These are phyloP conservation scores for Molossus molossus DNA, from an alignment of 2,797 vertebrate species.

Conservation along the genomic window DNA sequence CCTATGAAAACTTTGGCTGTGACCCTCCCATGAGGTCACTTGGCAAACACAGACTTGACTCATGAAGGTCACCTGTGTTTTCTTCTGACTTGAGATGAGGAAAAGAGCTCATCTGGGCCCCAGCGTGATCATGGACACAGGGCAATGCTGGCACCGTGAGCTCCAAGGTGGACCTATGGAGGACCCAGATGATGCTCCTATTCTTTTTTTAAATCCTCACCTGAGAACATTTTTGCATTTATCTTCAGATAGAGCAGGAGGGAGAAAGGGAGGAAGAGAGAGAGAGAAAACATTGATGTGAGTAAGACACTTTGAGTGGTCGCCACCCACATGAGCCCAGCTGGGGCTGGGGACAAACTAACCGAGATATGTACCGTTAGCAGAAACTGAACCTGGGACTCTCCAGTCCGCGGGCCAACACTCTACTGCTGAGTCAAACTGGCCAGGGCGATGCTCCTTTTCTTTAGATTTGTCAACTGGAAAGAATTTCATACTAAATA, in stretches of 20 bases:
- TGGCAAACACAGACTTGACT: background rate
- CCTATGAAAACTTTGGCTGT: background rate
- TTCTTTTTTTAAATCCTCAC: background rate
- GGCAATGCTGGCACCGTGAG: background rate
- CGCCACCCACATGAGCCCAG: too few species aligned
- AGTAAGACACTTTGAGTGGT: too few species aligned
- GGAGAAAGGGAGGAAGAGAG: too few species aligned
- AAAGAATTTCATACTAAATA: conserved; percentile 47
- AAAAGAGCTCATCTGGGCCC: background rate
- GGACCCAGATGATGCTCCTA: background rate
- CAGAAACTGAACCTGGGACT: too few species aligned
- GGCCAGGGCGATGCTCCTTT: background rate
- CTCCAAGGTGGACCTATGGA: background rate
- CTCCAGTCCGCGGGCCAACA: too few species aligned
- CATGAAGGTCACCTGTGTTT: background rate
- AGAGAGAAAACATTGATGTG: too few species aligned
- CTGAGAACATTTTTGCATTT: too few species aligned
- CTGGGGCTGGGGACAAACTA: too few species aligned
- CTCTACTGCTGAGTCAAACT: too few species aligned
- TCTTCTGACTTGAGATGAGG: background rate
- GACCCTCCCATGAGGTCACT: background rate
- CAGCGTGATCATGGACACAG: background rate
- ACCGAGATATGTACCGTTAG: too few species aligned
- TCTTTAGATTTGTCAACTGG: background rate
- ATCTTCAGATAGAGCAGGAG: too few species aligned